A percentile compares a stretch with the other conserved stretches of the same genome.
Conservation (phyloP, 2,888 invertebrate genomes). For the Acrocera orbiculus region DNA sequence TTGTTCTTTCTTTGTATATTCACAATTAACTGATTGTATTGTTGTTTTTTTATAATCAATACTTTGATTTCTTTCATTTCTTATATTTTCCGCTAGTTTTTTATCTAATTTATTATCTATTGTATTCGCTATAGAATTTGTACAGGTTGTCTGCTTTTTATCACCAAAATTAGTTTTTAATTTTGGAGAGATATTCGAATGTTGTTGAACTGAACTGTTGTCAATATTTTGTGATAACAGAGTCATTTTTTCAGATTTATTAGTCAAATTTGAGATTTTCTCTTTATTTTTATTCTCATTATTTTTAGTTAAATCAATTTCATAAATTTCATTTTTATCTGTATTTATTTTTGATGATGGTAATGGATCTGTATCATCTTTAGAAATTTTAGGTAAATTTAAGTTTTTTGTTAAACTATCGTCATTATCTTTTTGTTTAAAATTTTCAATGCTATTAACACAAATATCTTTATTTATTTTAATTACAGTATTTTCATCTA, state of each 20-base stretch:
- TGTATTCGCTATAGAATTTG: constrained; percentile 2
- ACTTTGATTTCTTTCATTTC: constrained; percentile 4
- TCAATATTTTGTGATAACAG: no score
- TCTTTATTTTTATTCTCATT: not conserved
- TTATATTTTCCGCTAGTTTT: constrained; percentile 2
- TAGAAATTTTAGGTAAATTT: not conserved
- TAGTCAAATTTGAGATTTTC: not conserved
- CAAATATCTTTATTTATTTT: constrained; percentile 6
- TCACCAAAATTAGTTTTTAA: constrained; percentile 2
- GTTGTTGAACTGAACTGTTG: not conserved
- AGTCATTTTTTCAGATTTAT: not conserved
- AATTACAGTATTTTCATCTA: constrained; percentile 5
- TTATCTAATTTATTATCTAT: constrained; percentile 2
- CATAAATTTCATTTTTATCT: constrained; percentile 7
- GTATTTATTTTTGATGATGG: not conserved
- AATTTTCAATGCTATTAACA: not conserved
- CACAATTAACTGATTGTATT: not conserved
- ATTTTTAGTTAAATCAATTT: constrained; percentile 10
- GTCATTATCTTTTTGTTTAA: constrained; percentile 1
- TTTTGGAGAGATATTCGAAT: not conserved
- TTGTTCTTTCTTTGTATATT: constrained; percentile 7
- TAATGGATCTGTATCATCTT: no score
- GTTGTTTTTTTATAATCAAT: not conserved
- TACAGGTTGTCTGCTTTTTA: constrained; percentile 5
- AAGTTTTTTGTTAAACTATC: constrained; percentile 3